Evolutionary conservation across 2,888 invertebrate species (phyloP).

Genomic region (Drosophila melanosoma): DNA sequence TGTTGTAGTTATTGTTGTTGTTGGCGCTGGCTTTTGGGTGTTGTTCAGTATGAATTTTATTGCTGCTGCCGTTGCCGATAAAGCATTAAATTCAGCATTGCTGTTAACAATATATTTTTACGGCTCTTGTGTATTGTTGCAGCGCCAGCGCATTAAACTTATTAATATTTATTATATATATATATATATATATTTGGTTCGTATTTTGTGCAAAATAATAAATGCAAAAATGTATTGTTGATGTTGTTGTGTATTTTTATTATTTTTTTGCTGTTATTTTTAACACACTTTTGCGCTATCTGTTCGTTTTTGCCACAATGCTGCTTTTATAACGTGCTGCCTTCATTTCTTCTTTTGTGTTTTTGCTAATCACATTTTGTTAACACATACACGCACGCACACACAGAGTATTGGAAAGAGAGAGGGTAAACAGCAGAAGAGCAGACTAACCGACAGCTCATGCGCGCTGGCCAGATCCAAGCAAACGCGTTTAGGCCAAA

Average conservation of each 20-base stretch:
- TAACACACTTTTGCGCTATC: conserved; percentile 49
- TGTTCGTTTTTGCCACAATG: conserved; percentile 63
- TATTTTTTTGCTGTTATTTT: conserved; percentile 34
- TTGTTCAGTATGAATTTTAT: conserved; percentile 72
- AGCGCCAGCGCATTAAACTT: conserved; percentile 59
- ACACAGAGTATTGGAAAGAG: conserved; percentile 19
- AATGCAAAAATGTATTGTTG: conserved; percentile 39
- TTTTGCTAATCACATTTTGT: conserved; percentile 81
- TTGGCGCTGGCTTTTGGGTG: conserved; percentile 66
- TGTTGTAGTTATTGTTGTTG: conserved; percentile 31
- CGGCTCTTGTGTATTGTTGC: conserved; percentile 47
- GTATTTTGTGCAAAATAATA: conserved; percentile 25
- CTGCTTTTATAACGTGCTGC: conserved; percentile 55
- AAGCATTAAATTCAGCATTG: conserved; percentile 69
- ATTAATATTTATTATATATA: conserved; percentile 16
- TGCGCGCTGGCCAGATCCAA: conserved; percentile 74
- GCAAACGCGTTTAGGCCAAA: conserved; percentile 82
- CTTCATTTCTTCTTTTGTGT: conserved; percentile 74
- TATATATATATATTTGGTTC: conserved; percentile 1
- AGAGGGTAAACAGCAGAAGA: conserved; percentile 25
- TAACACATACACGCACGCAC: conserved; percentile 62
- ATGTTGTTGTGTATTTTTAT: conserved; percentile 17
- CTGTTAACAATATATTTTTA: conserved; percentile 52
- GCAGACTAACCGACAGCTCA: conserved; percentile 60
- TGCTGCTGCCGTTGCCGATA: conserved; percentile 68